phyloP scores from a whole-genome alignment of 1,140 invertebrate species.

The Caenorhabditis latens region DNA sequence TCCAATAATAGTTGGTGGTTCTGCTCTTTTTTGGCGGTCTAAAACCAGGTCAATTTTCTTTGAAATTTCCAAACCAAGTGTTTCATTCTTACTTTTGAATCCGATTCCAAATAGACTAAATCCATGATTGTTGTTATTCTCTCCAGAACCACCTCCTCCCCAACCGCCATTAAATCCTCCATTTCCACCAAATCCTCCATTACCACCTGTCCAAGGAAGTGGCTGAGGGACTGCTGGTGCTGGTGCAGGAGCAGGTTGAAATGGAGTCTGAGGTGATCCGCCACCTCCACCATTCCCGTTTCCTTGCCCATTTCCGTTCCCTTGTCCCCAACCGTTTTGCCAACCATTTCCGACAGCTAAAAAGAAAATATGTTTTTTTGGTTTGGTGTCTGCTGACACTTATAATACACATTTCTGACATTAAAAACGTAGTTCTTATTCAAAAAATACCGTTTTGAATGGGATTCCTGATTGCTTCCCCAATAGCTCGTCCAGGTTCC shows the following conservation, averaged over 20 bases:
- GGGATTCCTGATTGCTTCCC: not conserved
- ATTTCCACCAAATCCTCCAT: conserved; percentile 42
- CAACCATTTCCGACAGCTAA: conserved; percentile 18
- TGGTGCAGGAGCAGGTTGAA: conserved; percentile 33
- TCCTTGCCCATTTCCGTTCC: conserved; percentile 13
- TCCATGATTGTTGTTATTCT: conserved; percentile 30
- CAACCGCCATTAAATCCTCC: conserved; percentile 24
- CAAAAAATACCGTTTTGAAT: not conserved
- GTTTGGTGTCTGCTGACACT: too few relatives aligned
- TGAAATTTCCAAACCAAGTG: not conserved
- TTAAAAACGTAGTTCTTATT: too few relatives aligned
- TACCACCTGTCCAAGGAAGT: conserved; percentile 31
- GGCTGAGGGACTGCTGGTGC: conserved; percentile 10
- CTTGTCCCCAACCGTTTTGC: conserved; percentile 21
- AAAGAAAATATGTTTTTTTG: not conserved
- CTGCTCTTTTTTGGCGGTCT: conserved; percentile 24
- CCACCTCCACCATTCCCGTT: conserved; percentile 28
- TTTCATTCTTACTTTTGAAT: conserved; percentile 48
- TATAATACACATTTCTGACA: too few relatives aligned
- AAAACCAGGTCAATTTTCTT: not conserved
- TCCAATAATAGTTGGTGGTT: conserved; percentile 50
- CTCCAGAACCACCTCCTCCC: conserved; percentile 23
- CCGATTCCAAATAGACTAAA: conserved; percentile 33
- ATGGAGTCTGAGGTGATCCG: not conserved
- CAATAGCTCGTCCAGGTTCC: not conserved